Conservation (phyloP, 2,797 vertebrate genomes). For the Cephalopachus bancanus region DNA sequence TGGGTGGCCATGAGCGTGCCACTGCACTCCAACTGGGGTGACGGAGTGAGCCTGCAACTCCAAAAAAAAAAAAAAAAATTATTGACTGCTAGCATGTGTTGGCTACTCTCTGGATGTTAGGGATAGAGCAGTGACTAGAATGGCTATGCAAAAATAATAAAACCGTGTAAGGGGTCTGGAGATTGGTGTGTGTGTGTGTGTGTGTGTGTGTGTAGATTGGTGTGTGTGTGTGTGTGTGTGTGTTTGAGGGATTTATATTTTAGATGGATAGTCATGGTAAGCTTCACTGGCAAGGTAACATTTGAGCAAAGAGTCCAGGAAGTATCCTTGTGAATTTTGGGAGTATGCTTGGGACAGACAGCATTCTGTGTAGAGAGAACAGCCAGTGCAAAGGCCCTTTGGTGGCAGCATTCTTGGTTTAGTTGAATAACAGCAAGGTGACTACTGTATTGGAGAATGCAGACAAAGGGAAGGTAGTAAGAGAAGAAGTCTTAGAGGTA, state of each 20-base stretch:
- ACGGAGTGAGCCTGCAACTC: no score
- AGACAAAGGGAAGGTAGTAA: neutral
- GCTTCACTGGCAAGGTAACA: slow-evolving; percentile 31
- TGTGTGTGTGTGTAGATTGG: neutral
- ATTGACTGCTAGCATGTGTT: neutral
- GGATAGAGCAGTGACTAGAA: neutral
- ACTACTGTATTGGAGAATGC: neutral
- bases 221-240: neutral
- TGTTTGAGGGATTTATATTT: neutral
- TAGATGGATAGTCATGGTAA: neutral
- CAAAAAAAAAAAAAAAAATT: no score
- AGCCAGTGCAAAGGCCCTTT: neutral
- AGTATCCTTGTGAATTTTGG: neutral
- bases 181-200: neutral
- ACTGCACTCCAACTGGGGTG: no score
- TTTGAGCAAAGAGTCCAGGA: slow-evolving; percentile 5
- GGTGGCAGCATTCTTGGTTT: neutral
- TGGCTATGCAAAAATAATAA: neutral
- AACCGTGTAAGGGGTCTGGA: neutral
- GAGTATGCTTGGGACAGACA: neutral
- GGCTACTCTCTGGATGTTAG: neutral
- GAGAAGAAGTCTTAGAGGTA: neutral
- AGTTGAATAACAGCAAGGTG: neutral
- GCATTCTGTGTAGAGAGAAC: neutral
- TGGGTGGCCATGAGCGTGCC: no score